Percentiles rank a stretch among this genome's conserved stretches.
Conservation (phyloP, 2,113 vertebrate genomes). For the Paradoxurus hermaphroditus region DNA sequence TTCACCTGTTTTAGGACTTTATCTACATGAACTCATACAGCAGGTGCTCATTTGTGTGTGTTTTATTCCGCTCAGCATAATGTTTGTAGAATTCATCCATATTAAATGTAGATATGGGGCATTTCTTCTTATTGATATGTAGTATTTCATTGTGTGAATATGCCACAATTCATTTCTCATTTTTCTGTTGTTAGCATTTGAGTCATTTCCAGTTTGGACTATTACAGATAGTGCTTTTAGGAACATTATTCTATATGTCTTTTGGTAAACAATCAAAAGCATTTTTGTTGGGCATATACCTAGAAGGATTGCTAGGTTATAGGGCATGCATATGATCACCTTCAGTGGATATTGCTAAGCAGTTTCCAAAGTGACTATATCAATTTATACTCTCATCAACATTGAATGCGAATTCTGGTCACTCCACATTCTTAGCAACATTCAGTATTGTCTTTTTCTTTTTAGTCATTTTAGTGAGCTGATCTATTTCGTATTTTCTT, state of each 20-base stretch:
- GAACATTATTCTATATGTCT: background rate
- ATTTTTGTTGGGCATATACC: background rate
- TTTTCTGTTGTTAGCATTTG: background rate
- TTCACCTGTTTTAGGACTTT: conserved; percentile 18
- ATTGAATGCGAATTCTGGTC: background rate
- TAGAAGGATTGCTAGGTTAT: background rate
- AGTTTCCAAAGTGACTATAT: background rate
- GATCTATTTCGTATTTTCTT: conserved; percentile 7
- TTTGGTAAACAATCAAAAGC: background rate
- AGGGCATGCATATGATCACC: background rate
- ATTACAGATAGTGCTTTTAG: background rate
- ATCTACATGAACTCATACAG: background rate
- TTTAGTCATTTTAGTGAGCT: background rate
- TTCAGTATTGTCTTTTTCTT: background rate
- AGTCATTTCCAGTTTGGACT: background rate
- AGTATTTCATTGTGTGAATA: background rate
- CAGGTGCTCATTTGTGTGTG: background rate
- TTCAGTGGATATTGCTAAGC: background rate
- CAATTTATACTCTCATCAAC: background rate
- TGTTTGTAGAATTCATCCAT: conserved; percentile 2
- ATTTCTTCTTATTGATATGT: background rate
- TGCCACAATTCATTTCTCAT: conserved; percentile 14
- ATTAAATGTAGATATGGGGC: background rate
- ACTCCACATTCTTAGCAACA: background rate
- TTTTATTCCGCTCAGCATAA: background rate